Conservation (phyloP, 2,113 vertebrate genomes). For the Oncorhynchus tshawytscha region DNA sequence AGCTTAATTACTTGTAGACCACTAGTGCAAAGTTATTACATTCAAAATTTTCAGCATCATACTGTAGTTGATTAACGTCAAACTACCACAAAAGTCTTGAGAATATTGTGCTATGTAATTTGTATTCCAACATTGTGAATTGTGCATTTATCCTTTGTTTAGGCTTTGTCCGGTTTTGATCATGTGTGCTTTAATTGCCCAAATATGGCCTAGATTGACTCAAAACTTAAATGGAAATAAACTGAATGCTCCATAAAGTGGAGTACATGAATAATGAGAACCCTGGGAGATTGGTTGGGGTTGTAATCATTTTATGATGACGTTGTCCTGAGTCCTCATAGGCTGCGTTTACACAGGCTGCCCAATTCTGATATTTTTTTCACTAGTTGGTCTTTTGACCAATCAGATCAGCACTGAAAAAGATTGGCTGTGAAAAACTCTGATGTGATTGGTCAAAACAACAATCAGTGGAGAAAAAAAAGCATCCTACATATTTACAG, state of each 20-base stretch:
- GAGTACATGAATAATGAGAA: background rate
- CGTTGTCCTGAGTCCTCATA: too few relatives aligned
- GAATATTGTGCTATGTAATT: background rate
- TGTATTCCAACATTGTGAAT: background rate
- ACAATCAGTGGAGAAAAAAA: too few relatives aligned
- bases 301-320: too few relatives aligned
- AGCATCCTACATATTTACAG: too few relatives aligned
- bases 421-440: too few relatives aligned
- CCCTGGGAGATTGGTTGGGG: background rate
- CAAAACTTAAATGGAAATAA: conserved; percentile 25
- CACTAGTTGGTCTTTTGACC: too few relatives aligned
- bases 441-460: too few relatives aligned
- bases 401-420: too few relatives aligned
- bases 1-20: background rate
- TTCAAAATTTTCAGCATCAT: background rate
- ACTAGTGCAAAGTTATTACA: background rate
- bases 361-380: too few relatives aligned
- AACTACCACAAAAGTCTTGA: background rate
- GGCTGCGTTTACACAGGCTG: too few relatives aligned
- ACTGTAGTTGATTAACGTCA: background rate
- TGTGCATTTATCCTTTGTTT: conserved; percentile 9
- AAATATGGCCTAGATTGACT: conserved; percentile 18
- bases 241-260: conserved; percentile 39
- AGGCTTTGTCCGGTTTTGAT: background rate
- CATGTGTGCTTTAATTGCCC: conserved; percentile 20